Evolutionary conservation across 53 echinoderm and acorn worm genomes (phyloP).

Genomic region (Zoroaster sp.): DNA sequence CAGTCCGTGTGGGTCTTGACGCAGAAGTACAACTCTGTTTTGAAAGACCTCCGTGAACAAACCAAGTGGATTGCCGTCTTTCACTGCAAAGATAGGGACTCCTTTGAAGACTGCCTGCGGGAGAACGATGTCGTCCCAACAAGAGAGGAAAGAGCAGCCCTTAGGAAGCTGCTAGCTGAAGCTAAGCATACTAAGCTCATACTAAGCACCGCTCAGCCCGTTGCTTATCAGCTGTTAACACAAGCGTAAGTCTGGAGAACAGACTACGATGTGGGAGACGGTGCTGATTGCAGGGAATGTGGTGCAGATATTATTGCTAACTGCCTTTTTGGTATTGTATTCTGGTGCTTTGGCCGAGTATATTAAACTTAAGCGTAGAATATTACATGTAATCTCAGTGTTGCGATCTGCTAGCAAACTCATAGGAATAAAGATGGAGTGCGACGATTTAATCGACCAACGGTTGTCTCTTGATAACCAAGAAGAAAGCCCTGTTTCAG

Average conservation of each 20-base stretch:
- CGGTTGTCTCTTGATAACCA: not conserved
- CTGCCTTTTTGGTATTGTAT: not conserved
- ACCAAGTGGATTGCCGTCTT: constrained; percentile 17
- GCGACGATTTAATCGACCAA: not conserved
- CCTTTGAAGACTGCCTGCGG: not conserved
- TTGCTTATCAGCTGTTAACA: not conserved
- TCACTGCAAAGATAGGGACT: constrained; percentile 46
- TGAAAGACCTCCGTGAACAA: not conserved
- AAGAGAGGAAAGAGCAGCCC: not conserved
- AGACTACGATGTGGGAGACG: not conserved
- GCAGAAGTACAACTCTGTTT: constrained; percentile 39
- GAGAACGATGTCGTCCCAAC: constrained; percentile 43
- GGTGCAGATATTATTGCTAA: no score
- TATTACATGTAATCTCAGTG: not conserved
- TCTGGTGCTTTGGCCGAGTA: not conserved
- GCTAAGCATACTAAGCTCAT: constrained; percentile 34
- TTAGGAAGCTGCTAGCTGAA: constrained; percentile 3
- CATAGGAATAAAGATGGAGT: not conserved
- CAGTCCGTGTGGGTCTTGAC: constrained; percentile 27
- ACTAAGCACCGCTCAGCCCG: constrained; percentile 23
- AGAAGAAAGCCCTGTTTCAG: no score
- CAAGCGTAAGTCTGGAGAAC: not conserved
- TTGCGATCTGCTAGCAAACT: not conserved
- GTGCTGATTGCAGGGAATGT: not conserved
- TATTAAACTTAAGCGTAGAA: constrained; percentile 8